Conservation (phyloP, 2,888 invertebrate species). For the Platycheirus albimanus region DNA sequence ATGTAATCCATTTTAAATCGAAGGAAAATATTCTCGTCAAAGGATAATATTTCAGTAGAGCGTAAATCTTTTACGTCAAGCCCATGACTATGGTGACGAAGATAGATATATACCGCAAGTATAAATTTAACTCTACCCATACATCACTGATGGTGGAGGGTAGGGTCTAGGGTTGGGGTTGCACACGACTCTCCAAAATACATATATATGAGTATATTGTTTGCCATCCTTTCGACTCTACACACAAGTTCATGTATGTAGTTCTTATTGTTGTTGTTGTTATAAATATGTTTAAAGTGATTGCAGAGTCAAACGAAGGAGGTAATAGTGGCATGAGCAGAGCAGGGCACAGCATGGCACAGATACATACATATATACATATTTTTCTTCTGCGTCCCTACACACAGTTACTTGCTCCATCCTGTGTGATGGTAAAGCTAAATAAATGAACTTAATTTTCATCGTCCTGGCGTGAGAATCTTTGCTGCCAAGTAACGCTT, state of each 20-base stretch:
- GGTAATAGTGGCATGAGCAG: no score
- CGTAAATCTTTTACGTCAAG: constrained; percentile 51
- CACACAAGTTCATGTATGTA: no score
- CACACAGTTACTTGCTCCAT: background rate
- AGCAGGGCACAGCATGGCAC: no score
- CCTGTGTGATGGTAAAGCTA: constrained; percentile 21
- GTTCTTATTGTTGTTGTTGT: constrained; percentile 7
- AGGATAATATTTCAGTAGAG: constrained; percentile 57
- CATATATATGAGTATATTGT: no score
- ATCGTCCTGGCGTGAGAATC: constrained; percentile 24
- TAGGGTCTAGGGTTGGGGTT: no score
- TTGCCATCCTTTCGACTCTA: no score
- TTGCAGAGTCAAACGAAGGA: constrained; percentile 27
- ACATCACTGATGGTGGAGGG: no score
- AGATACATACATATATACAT: constrained; percentile 7
- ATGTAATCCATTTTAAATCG: constrained; percentile 22
- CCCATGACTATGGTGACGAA: constrained; percentile 38
- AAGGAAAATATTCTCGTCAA: constrained; percentile 38
- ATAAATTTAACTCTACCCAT: constrained; percentile 38
- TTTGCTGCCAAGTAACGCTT: constrained; percentile 31
- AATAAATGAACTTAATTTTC: constrained; percentile 68
- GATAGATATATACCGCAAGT: constrained; percentile 41
- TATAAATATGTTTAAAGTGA: constrained; percentile 41
- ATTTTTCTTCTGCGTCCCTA: background rate
- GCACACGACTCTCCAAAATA: background rate